Percentiles rank a stretch among this genome's conserved stretches.
Conservation (phyloP, 2,113 vertebrate species). For the western clawed frog (Xenopus tropicalis) region UCB_Xtro_10.0 CM004444.2:29107001-29107500, state of each 20-base stretch:
- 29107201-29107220: neutral
- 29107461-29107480: too few relatives aligned
- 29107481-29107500: too few relatives aligned
- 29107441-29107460: too few relatives aligned
- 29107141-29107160: too few relatives aligned
- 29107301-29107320: neutral
- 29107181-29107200: neutral
- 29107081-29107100: too few relatives aligned
- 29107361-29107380: neutral
- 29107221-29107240: neutral
- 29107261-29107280: neutral
- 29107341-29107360: slow-evolving; percentile 5
- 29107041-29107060: too few relatives aligned
- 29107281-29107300: slow-evolving; percentile 1
- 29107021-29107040: too few relatives aligned
- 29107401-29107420: neutral
- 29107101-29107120: too few relatives aligned
- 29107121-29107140: too few relatives aligned
- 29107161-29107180: too few relatives aligned
- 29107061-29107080: too few relatives aligned
- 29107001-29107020: too few relatives aligned
- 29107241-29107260: slow-evolving; percentile 2
- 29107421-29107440: neutral
- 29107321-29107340: slow-evolving; percentile 3
- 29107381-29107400: neutral